phyloP scores from a whole-genome alignment of 1,140 invertebrate genomes.

The Leptoteleia sp. region DNA sequence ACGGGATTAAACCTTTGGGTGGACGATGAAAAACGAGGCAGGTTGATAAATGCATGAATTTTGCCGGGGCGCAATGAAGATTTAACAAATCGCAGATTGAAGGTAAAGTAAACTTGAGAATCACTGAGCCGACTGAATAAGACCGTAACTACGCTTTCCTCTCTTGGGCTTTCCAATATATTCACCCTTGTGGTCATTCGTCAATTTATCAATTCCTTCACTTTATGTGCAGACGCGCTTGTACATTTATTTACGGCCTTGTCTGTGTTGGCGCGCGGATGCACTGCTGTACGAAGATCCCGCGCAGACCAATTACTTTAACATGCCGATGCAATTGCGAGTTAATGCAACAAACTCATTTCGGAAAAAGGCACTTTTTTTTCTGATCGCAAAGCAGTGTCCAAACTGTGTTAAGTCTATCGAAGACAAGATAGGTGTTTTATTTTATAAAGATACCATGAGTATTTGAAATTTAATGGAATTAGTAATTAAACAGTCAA shows the following conservation, averaged over 20 bases:
- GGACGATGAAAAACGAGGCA: slow-evolving; percentile 11
- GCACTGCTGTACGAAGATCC: slow-evolving; percentile 24
- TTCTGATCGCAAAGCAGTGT: no score
- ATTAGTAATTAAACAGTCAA: no score
- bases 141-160: slow-evolving; percentile 63
- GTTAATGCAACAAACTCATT: slow-evolving; percentile 31
- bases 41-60: slow-evolving; percentile 26
- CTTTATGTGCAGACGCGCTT: slow-evolving; percentile 40
- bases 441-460: no score
- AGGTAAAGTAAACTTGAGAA: slow-evolving; percentile 64
- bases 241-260: slow-evolving; percentile 23
- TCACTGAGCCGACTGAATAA: slow-evolving; percentile 60
- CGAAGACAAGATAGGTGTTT: no score
- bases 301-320: slow-evolving; percentile 61
- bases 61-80: slow-evolving; percentile 22
- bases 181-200: slow-evolving; percentile 52
- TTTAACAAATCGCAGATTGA: slow-evolving; percentile 61
- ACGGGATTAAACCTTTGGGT: slow-evolving; percentile 2
- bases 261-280: no score
- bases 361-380: neutral
- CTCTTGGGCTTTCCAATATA: slow-evolving; percentile 53
- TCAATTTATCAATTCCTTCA: slow-evolving; percentile 73
- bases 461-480: no score
- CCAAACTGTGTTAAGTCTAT: no score
- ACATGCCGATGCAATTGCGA: slow-evolving; percentile 29